Conservation (phyloP, 2,888 invertebrate species). For the Pristionchus fissidentatus region DNA sequence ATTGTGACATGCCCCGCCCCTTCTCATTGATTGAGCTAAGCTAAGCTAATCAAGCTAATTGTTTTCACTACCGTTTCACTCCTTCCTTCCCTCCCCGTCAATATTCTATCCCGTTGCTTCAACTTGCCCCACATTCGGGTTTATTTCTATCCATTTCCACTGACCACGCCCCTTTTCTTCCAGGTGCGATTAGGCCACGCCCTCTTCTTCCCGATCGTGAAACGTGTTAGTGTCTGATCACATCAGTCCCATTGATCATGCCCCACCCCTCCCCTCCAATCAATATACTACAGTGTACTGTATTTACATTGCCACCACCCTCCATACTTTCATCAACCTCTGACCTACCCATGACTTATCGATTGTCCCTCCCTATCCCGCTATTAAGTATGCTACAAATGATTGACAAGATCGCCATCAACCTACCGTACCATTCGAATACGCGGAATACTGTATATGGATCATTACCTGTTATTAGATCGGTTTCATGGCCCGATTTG, state of each 20-base stretch:
- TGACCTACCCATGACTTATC: slow-evolving; percentile 39
- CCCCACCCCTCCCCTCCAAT: slow-evolving; percentile 16
- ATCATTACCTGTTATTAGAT: slow-evolving; percentile 28
- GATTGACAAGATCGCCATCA: slow-evolving; percentile 21
- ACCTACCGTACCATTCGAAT: slow-evolving; percentile 14
- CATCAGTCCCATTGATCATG: slow-evolving; percentile 34
- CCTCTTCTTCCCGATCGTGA: slow-evolving; percentile 36
- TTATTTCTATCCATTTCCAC: slow-evolving; percentile 7
- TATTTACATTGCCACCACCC: slow-evolving; percentile 10
- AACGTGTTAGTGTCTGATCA: slow-evolving; percentile 42
- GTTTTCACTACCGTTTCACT: background rate
- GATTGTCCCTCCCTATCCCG: slow-evolving; percentile 26
- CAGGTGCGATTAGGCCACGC: slow-evolving; percentile 16
- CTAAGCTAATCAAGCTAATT: slow-evolving; percentile 39
- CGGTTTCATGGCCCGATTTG: background rate
- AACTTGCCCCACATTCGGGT: slow-evolving; percentile 33
- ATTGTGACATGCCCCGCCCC: background rate
- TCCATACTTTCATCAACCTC: slow-evolving; percentile 15
- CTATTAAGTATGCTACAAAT: slow-evolving; percentile 38
- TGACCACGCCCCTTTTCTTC: slow-evolving; percentile 26
- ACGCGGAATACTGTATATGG: slow-evolving; percentile 35
- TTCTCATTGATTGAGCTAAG: slow-evolving; percentile 26
- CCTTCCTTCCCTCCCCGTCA: background rate
- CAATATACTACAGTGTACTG: slow-evolving; percentile 31
- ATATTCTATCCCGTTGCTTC: slow-evolving; percentile 30